Evolutionary conservation across 2,888 invertebrate species (phyloP).

Genomic region (Eudemis profundana): DNA sequence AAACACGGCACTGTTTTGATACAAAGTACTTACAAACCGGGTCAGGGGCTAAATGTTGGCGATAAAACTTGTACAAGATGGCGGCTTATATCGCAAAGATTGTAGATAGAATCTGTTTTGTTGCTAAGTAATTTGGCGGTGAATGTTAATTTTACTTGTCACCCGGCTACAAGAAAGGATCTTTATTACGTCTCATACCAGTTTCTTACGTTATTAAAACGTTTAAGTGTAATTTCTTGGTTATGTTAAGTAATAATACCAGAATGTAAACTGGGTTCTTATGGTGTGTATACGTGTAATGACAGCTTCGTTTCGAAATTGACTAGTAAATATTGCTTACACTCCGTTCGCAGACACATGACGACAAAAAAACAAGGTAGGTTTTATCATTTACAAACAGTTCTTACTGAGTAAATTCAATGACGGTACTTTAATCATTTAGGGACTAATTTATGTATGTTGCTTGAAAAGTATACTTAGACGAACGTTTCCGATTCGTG

Average conservation of each 20-base stretch:
- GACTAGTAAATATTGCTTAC: not conserved
- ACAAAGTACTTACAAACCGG: not conserved
- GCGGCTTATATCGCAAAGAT: conserved; percentile 22
- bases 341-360: not conserved
- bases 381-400: too few species aligned
- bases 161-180: conserved; percentile 5
- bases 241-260: not conserved
- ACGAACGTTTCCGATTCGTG: too few species aligned
- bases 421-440: too few species aligned
- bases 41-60: conserved; percentile 17
- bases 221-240: conserved; percentile 4
- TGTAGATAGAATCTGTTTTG: conserved; percentile 27
- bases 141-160: conserved; percentile 29
- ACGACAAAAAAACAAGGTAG: too few species aligned
- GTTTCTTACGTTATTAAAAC: conserved; percentile 16
- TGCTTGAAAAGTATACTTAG: too few species aligned
- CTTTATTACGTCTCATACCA: conserved; percentile 16
- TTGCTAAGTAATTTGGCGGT: conserved; percentile 19
- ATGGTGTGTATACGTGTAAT: not conserved
- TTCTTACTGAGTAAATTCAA: too few species aligned
- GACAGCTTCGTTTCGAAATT: not conserved
- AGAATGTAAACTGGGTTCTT: not conserved
- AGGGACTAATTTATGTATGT: too few species aligned
- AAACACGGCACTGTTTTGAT: not conserved
- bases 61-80: conserved; percentile 27